Conservation (phyloP, 1,140 invertebrate species). For the Olivierus martensii region DNA sequence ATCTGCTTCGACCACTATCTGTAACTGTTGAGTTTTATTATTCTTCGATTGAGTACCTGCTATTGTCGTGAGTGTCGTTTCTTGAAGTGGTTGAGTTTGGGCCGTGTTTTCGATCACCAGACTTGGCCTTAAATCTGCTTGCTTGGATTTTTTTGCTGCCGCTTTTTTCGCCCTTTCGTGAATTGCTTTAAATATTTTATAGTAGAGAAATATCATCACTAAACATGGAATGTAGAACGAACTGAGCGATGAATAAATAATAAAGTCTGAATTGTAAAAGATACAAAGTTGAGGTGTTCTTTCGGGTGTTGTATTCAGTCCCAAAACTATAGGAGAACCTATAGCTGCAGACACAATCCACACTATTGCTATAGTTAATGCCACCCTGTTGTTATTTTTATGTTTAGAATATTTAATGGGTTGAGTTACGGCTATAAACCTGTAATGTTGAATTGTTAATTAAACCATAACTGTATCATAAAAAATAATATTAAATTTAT, state of each 20-base stretch:
- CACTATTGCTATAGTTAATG: slow-evolving; percentile 84
- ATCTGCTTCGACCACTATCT: slow-evolving; percentile 9
- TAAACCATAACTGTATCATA: not conserved
- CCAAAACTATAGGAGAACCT: slow-evolving; percentile 91
- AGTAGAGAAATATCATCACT: slow-evolving; percentile 97
- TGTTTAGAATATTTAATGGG: slow-evolving; percentile 96
- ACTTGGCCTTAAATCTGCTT: not conserved
- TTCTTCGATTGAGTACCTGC: not conserved
- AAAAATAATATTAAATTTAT: not conserved
- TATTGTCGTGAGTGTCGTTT: not conserved
- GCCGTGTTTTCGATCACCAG: slow-evolving; percentile 9
- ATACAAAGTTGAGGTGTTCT: slow-evolving; percentile 44
- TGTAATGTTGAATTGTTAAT: slow-evolving; percentile 29
- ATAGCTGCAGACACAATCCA: slow-evolving; percentile 94
- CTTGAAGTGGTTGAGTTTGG: not conserved
- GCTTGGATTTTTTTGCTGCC: not conserved
- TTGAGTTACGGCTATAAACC: slow-evolving; percentile 96
- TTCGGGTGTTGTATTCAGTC: slow-evolving; percentile 61
- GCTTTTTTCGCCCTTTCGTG: slow-evolving; percentile 35
- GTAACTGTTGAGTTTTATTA: not conserved
- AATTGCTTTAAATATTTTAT: slow-evolving; percentile 89
- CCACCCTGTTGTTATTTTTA: slow-evolving; percentile 88
- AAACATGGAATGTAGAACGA: slow-evolving; percentile 99
- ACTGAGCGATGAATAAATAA: slow-evolving; percentile 91
- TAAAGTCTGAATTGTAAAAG: slow-evolving; percentile 97